Base-by-base conservation (phyloP, 2,888 invertebrate genomes). In the Mycalesis mineus region DNA sequence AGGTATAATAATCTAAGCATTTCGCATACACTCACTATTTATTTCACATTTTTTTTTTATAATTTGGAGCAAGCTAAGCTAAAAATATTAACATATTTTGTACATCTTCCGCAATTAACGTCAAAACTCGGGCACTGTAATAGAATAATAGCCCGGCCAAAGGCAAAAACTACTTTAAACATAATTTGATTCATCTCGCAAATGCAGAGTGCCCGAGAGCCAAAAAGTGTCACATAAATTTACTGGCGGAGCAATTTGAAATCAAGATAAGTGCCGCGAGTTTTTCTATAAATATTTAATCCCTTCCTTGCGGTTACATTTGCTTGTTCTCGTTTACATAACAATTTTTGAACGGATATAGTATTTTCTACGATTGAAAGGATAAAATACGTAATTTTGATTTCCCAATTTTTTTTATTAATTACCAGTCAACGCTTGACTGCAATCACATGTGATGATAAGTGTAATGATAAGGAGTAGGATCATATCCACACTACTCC, bases 171-270 rank as follows among this genome's bases (percentile, higher is more conserved):
- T 48, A 58, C 49, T 33, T 57, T 44, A 55, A 52, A 58, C 47
- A 60, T 60, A 52, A 57, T 60, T 57, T 55, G 60, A 57, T 55
- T 57, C 51, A 57, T 57, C 52, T 60, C 49, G 53, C 50, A 54
- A 54, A 52, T 50, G 48, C 42, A 52, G 57, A 51, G 50, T 48
- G 56, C 40, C 45, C 15, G 49, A 41, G 56, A 61, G 61, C 57
- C 59, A 62, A 59, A 58, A 62, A 62, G 29, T 62, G 62, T 59
- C 59, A 59, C 59, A 57, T 62, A 59, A 59, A 62, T 62, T 59
- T 55, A 61, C 41, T 57, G 41, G 29, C 39, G 56, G 59, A 62
- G 59, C 59, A 54, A 62, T 62, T 62, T 59, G 58, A 62, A 59
- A 59, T 62, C 59, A 57, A 62, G 61, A 57, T 62, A 62, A 62